A percentile compares a stretch with the other conserved stretches of the same genome.
phyloP scores from a whole-genome alignment of 1,140 invertebrate species.

The Heliconius congener region DNA sequence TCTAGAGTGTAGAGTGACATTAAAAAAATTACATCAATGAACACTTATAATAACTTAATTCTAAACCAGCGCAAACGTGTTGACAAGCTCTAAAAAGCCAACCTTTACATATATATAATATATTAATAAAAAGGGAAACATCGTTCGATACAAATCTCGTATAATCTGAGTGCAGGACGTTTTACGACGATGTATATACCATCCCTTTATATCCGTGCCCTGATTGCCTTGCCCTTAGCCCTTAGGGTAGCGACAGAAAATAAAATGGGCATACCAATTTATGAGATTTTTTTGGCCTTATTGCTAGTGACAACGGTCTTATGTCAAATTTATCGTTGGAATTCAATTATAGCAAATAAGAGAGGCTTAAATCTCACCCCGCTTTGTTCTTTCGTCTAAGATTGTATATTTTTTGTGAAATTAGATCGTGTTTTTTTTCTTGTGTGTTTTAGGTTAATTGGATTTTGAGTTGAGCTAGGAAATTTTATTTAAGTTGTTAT shows the following conservation, averaged over 20 bases:
- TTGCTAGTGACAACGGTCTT: constrained; percentile 40
- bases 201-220: constrained; percentile 70
- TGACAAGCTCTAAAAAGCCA: background rate
- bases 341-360: constrained; percentile 38
- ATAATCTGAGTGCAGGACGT: constrained; percentile 66
- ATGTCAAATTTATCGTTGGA: constrained; percentile 43
- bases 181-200: constrained; percentile 60
- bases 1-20: no score
- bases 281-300: constrained; percentile 44
- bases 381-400: constrained; percentile 2
- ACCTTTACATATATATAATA: constrained; percentile 18
- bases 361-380: constrained; percentile 13
- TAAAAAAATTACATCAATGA: background rate
- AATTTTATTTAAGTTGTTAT: background rate
- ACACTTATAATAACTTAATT: background rate
- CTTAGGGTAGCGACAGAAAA: constrained; percentile 59
- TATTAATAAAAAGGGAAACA: constrained; percentile 53
- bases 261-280: constrained; percentile 49
- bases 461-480: background rate
- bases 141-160: constrained; percentile 61
- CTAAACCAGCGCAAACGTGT: background rate
- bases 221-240: constrained; percentile 64
- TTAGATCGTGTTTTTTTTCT: background rate
- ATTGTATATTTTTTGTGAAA: constrained; percentile 26
- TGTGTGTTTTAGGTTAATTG: background rate